A percentile compares a stretch with the other conserved stretches of the same genome.
These are phyloP conservation scores for Chrysomela aeneicollis DNA, from an alignment of 2,888 invertebrate species.

Conservation along the genomic window DNA sequence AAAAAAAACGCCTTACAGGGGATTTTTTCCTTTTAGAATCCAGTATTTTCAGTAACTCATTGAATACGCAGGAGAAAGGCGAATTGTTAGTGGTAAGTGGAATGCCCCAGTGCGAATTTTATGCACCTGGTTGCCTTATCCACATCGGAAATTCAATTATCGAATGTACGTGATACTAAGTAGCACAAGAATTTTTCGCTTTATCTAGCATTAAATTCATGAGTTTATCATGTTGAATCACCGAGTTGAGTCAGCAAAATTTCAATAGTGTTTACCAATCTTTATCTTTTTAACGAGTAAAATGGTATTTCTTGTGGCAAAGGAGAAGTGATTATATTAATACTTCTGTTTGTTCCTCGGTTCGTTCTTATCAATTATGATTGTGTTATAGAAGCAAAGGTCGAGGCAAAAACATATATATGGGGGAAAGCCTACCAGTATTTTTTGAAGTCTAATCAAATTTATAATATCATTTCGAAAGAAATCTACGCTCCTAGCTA, in stretches of 20 bases:
- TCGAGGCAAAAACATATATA: no score
- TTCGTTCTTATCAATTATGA: not conserved
- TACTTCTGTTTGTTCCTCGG: not conserved
- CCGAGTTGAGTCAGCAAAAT: slow-evolving; percentile 24
- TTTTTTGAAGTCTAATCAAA: no score
- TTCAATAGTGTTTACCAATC: slow-evolving; percentile 20
- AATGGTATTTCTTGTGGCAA: not conserved
- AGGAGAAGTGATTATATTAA: not conserved
- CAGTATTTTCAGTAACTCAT: no score
- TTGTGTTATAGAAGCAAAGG: no score
- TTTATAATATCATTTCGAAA: no score
- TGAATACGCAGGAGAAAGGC: no score
- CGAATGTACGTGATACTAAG: not conserved
- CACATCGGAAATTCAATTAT: not conserved
- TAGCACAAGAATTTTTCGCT: not conserved
- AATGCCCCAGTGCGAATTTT: no score
- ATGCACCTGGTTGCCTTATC: not conserved
- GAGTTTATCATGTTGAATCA: slow-evolving; percentile 20
- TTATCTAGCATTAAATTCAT: slow-evolving; percentile 11
- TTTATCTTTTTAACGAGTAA: slow-evolving; percentile 8
- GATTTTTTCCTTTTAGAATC: no score
- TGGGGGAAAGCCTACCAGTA: no score
- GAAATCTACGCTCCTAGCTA: no score
- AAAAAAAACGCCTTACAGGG: no score
- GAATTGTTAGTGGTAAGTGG: no score